Percentiles rank a stretch among this genome's conserved stretches.
These are phyloP conservation scores for Xyrauchen texanus DNA, from an alignment of 2,113 vertebrate genomes.

Conservation along the genomic window DNA sequence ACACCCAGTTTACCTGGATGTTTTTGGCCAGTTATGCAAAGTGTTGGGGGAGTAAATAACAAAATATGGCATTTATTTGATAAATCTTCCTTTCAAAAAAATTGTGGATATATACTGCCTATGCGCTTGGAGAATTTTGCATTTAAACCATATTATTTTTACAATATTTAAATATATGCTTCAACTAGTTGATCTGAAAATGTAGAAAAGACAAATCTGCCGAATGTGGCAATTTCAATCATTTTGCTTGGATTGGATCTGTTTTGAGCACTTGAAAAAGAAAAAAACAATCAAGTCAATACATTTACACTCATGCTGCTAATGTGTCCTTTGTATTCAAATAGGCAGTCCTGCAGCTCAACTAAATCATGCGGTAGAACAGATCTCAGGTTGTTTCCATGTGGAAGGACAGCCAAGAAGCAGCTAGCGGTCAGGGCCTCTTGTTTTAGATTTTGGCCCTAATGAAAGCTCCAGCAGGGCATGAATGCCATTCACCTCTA, in stretches of 20 bases:
- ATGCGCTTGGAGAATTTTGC: no score
- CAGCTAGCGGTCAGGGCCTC: constrained; percentile 64
- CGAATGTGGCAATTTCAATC: no score
- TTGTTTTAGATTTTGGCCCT: constrained; percentile 65
- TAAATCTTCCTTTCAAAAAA: constrained; percentile 6
- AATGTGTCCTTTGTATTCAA: constrained; percentile 15
- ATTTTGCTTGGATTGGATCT: no score
- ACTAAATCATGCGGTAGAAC: constrained; percentile 41
- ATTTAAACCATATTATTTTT: no score
- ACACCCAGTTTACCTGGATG: constrained; percentile 53
- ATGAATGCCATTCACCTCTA: constrained; percentile 67
- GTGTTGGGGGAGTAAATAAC: not conserved
- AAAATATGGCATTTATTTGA: constrained; percentile 50
- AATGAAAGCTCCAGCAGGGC: constrained; percentile 41
- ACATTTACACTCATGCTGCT: no score
- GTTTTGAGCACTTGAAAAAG: constrained; percentile 6
- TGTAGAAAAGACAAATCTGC: no score
- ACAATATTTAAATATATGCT: no score
- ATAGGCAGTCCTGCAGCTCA: constrained; percentile 23
- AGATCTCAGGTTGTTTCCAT: constrained; percentile 54
- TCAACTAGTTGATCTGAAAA: no score
- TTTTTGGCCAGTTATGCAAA: constrained; percentile 26
- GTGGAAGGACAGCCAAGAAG: constrained; percentile 58
- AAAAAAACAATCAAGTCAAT: not conserved
- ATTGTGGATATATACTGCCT: no score